Base-by-base conservation (phyloP, 2,888 invertebrate species). In the Callyntrura sp. region DNA sequence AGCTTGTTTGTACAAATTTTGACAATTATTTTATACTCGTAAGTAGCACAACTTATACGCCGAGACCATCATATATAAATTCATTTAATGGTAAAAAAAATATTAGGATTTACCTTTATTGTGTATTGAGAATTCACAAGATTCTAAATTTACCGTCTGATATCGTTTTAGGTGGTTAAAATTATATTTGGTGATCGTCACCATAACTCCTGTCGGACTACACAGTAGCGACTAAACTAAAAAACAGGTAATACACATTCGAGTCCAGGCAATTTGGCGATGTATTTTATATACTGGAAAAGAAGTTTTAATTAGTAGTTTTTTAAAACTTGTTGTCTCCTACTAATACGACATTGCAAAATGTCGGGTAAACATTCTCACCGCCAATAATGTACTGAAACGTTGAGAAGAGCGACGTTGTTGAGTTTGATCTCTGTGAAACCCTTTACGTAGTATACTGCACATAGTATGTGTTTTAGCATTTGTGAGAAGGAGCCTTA, bases 291-390 rank as follows among this genome's bases (percentile, higher is more conserved):
- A 28, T 11, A 65, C 28, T 65, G 25, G 12, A 65, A n/a, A 28
- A 1, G 9, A 25, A 17, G n/a, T 65, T 65, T n/a, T 60, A 65
- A 65, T 14, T 48, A 48, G 9, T 68, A 35, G n/a, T 68, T 2
- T 23, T 45, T 68, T 68, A 35, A 45, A 73, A 73, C n/a, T 73
- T 48, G 45, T 70, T 70, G 45, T 45, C 48, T 73, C 73, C 48
- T 12, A 45, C 23, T 20, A 23, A 20, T 48, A 14, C 8, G 11
- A 5, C 73, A 23, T 48, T 1, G 9, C 60, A 81, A 81, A 45
- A 81, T 81, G 81, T 60, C 60, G 60, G 81, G 81, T 60, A 62
- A 81, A 60, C 81, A 81, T 81, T 17, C 43, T 81, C 81, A 60
- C 81, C 81, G 81, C 81, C 81, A 81, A 62, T 48, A 23, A 12